phyloP scores from a whole-genome alignment of 2,888 invertebrate species.

The Schrankia costaestrigalis region DNA sequence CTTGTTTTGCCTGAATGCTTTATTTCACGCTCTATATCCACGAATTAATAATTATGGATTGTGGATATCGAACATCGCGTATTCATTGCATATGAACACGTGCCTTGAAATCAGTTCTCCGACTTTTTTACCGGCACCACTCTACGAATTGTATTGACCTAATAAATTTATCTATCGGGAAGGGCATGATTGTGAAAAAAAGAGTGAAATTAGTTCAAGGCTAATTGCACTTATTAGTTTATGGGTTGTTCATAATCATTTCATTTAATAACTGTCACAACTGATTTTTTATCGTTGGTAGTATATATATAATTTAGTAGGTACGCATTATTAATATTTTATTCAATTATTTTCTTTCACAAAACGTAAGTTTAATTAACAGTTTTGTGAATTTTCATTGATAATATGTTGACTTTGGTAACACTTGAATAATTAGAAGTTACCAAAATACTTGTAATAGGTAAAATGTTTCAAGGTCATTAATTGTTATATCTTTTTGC shows the following conservation, averaged over 20 bases:
- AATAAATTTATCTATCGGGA: conserved; percentile 45
- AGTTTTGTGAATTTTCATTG: too few relatives aligned
- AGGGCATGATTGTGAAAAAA: conserved; percentile 47
- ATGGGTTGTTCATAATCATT: conserved; percentile 6
- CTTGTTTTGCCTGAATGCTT: conserved; percentile 70
- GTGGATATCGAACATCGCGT: conserved; percentile 48
- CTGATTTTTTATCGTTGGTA: too few relatives aligned
- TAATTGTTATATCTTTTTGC: too few relatives aligned
- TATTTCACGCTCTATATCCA: conserved; percentile 76
- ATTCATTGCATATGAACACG: conserved; percentile 31
- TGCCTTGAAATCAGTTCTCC: conserved; percentile 37
- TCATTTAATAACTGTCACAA: neutral
- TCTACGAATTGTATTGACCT: conserved; percentile 44
- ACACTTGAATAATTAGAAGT: too few relatives aligned
- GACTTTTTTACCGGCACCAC: conserved; percentile 46
- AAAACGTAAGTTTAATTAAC: too few relatives aligned
- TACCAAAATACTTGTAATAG: too few relatives aligned
- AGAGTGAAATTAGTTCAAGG: conserved; percentile 56
- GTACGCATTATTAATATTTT: too few relatives aligned
- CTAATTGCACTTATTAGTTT: conserved; percentile 19
- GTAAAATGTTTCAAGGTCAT: too few relatives aligned
- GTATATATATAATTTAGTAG: too few relatives aligned
- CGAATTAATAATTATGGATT: conserved; percentile 66
- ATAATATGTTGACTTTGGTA: too few relatives aligned
- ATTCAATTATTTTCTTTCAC: too few relatives aligned